phyloP scores from a whole-genome alignment of 2,113 vertebrate species.

The Leptobrachium ailaonicum region DNA sequence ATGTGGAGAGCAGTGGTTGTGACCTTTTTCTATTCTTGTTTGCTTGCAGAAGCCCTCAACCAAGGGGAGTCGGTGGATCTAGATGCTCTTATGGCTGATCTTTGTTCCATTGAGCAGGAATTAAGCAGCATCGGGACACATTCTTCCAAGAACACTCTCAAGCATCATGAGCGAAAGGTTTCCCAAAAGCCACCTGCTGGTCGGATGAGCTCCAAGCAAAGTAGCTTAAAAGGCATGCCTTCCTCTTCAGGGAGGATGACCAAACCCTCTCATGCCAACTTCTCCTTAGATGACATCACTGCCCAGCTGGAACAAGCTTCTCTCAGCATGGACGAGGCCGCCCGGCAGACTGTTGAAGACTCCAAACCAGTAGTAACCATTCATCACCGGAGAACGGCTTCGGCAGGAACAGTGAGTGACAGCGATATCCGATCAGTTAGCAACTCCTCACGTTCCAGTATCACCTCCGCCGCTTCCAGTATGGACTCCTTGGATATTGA shows the following conservation, averaged over 20 bases:
- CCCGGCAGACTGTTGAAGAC: constrained; percentile 81
- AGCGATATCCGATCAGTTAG: constrained; percentile 81
- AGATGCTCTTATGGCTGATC: constrained; percentile 96
- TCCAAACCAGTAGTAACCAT: constrained; percentile 66
- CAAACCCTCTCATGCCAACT: constrained; percentile 76
- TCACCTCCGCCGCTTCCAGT: constrained; percentile 91
- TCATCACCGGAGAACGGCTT: constrained; percentile 87
- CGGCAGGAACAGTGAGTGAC: constrained; percentile 88
- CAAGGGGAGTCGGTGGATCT: constrained; percentile 94
- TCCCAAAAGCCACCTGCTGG: constrained; percentile 71
- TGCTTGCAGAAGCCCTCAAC: constrained; percentile 88
- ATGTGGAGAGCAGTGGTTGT: too few species aligned
- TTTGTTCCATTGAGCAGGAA: constrained; percentile 97
- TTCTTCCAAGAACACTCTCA: constrained; percentile 76
- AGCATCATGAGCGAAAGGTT: constrained; percentile 75
- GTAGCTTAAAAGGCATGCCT: constrained; percentile 75
- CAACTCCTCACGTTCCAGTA: constrained; percentile 88
- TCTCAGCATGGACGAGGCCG: constrained; percentile 97
- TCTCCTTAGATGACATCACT: constrained; percentile 95
- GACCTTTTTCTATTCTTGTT: constrained; percentile 46
- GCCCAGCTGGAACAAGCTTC: constrained; percentile 95
- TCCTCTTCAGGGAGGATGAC: constrained; percentile 64
- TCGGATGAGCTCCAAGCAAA: constrained; percentile 73
- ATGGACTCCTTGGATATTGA: constrained; percentile 96
- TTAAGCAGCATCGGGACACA: constrained; percentile 87